These are phyloP conservation scores for Coreoperca whiteheadi DNA, from an alignment of 2,113 vertebrate species.

Conservation along the genomic window DNA sequence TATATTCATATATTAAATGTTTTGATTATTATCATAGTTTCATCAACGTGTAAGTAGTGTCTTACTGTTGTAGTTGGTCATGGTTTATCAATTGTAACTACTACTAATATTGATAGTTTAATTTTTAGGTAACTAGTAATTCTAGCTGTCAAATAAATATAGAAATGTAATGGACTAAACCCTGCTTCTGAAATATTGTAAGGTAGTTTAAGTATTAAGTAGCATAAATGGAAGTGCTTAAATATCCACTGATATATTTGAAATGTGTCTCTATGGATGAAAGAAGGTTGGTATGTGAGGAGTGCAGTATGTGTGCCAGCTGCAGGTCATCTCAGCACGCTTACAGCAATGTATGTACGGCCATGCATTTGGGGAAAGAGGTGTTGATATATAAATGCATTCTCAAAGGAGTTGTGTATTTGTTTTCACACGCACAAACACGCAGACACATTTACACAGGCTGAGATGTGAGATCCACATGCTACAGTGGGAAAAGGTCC, in stretches of 20 bases:
- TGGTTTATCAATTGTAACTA: neutral
- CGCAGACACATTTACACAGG: neutral
- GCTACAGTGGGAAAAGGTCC: constrained; percentile 23
- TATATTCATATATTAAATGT: neutral
- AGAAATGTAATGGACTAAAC: neutral
- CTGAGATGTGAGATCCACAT: constrained; percentile 29
- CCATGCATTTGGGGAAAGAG: constrained; percentile 12
- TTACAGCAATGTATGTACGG: neutral
- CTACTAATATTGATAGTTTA: neutral
- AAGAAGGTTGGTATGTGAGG: neutral
- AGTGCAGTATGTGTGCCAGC: constrained; percentile 17
- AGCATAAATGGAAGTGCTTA: neutral
- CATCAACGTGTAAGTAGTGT: neutral
- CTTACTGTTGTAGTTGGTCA: neutral
- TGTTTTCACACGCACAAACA: neutral
- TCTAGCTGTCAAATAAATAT: neutral
- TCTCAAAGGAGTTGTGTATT: constrained; percentile 3
- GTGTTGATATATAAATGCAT: constrained; percentile 5
- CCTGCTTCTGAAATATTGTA: neutral
- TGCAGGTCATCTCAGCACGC: constrained; percentile 2
- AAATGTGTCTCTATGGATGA: constrained; percentile 6
- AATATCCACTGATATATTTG: neutral
- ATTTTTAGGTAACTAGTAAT: neutral
- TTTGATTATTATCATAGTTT: neutral
- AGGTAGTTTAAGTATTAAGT: neutral